These are phyloP conservation scores for Agrotis clavis DNA, from an alignment of 2,888 invertebrate species.

Conservation along the genomic window DNA sequence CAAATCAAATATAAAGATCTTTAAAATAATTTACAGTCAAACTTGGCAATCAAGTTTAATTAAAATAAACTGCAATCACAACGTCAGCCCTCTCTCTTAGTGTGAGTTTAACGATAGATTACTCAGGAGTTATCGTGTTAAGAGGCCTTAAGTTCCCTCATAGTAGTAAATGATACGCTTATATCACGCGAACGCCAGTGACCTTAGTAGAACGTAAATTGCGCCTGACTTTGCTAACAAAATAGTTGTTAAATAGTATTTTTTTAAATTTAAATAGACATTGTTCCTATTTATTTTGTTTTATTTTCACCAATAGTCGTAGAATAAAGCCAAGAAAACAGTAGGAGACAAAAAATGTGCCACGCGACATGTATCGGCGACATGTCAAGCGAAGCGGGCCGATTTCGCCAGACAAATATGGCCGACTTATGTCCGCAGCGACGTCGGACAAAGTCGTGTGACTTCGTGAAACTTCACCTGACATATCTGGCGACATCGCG, in stretches of 20 bases:
- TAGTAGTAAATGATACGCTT: constrained; percentile 79
- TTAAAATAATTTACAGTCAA: not conserved
- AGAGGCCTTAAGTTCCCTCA: constrained; percentile 74
- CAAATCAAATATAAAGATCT: not conserved
- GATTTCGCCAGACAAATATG: no score
- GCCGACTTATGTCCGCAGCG: no score
- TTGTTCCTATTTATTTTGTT: not conserved
- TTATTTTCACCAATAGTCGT: not conserved
- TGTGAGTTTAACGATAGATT: constrained; percentile 74
- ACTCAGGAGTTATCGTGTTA: constrained; percentile 74
- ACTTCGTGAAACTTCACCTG: no score
- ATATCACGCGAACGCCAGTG: constrained; percentile 73
- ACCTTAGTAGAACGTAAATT: constrained; percentile 49
- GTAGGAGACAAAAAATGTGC: no score
- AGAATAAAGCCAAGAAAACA: no score
- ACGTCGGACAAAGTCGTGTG: no score
- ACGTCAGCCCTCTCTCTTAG: constrained; percentile 60
- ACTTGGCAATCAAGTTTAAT: constrained; percentile 34
- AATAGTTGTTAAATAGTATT: not conserved
- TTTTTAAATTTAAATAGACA: not conserved
- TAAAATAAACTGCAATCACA: constrained; percentile 59
- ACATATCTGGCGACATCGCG: no score
- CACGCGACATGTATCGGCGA: no score
- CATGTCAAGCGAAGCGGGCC: no score
- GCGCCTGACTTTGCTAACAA: constrained; percentile 24